phyloP scores from a whole-genome alignment of 2,113 vertebrate genomes.

The Callorhinus ursinus region DNA sequence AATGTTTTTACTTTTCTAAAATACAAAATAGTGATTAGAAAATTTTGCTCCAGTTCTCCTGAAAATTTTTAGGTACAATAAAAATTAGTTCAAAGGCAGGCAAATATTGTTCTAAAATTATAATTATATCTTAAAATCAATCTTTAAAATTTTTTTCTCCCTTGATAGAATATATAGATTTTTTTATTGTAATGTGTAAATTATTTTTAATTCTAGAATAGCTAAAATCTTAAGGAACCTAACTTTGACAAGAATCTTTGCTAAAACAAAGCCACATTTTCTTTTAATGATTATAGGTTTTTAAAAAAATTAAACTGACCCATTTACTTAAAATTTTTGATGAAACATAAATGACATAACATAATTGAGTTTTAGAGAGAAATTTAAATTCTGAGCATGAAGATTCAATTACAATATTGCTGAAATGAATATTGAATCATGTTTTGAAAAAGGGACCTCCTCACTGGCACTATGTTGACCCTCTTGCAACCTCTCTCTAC shows the following conservation, averaged over 20 bases:
- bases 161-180: background rate
- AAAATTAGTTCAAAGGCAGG: background rate
- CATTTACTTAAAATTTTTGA: background rate
- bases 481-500: background rate
- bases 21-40: background rate
- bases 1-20: constrained; percentile 41
- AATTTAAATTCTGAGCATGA: constrained; percentile 26
- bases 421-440: background rate
- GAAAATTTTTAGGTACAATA: background rate
- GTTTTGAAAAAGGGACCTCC: background rate
- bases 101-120: background rate
- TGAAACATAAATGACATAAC: background rate
- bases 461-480: background rate
- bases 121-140: background rate
- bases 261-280: background rate
- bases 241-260: background rate
- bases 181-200: background rate
- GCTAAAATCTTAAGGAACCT: background rate
- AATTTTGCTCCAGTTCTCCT: background rate
- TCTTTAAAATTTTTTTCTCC: background rate
- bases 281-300: background rate
- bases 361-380: background rate
- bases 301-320: background rate
- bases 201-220: background rate
- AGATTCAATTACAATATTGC: background rate